Evolutionary conservation across 2,888 invertebrate species (phyloP), one percentile per base, ranked within the genome.

Genomic region (Rosalia funebris): DNA sequence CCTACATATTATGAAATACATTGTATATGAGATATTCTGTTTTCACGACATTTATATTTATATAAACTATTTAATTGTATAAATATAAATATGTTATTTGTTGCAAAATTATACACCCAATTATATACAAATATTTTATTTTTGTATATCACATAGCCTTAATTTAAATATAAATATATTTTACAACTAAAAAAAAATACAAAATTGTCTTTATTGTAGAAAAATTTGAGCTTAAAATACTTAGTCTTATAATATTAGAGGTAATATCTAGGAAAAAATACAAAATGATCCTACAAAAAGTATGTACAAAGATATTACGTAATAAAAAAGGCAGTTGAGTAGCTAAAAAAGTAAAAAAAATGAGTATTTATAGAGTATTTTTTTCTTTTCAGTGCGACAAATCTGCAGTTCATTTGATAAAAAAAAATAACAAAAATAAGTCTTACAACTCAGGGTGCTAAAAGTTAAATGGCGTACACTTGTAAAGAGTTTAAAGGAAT

Each of bases 81-180:
- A n/a, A n/a, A n/a, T n/a, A n/a, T n/a, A n/a, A n/a, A n/a, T n/a
- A n/a, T n/a, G n/a, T n/a, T n/a, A n/a, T n/a, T n/a, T n/a, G n/a
- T n/a, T n/a, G n/a, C n/a, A n/a, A n/a, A n/a, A n/a, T n/a, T n/a
- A n/a, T n/a, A n/a, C n/a, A n/a, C 7, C 25, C 25, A 25, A 3
- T 25, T 68, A 63, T 65, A 58, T 65, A 66, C 63, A 63, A 60
- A 47, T 46, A 57, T 57, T 64, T 57, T 62, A 67, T 64, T 62
- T 65, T 55, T 69, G 59, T 57, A 55, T 71, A 72, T 72, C 71
- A 71, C 72, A 72, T 63, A 66, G 67, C 62, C 67, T 66, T 62
- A 65, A 45, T 53, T 36, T 52, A 62, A 62, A 63, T 68, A 71
- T 69, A 68, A 66, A 69, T 69, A 68, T 62, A 65, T 56, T 44